These are phyloP conservation scores for Arvicanthis niloticus DNA, from an alignment of 2,113 vertebrate genomes.

Conservation along the genomic window DNA sequence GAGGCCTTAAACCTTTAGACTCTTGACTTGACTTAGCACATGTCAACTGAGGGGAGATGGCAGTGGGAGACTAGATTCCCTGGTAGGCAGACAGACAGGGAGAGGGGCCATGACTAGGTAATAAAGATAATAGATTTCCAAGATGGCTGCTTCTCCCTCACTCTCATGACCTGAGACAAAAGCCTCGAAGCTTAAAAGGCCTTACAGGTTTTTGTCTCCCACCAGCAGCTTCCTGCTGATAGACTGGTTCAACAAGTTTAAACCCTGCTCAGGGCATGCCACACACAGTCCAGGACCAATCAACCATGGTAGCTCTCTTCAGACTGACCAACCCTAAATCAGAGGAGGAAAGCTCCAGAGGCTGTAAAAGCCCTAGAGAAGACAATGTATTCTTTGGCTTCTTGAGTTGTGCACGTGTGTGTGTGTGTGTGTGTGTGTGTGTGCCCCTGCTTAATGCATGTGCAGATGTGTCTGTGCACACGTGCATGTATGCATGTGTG, in stretches of 20 bases:
- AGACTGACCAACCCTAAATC: neutral
- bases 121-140: neutral
- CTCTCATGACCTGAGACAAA: neutral
- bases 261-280: neutral
- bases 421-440: too few species aligned
- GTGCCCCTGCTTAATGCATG: too few species aligned
- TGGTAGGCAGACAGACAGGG: neutral
- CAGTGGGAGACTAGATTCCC: neutral
- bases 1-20: conserved; percentile 71
- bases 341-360: neutral
- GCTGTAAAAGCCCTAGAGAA: neutral
- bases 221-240: neutral
- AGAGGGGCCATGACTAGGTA: neutral
- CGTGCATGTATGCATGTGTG: too few species aligned
- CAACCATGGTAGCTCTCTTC: neutral
- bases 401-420: neutral
- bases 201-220: neutral
- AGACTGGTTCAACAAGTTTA: neutral
- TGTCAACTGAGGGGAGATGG: conserved; percentile 81
- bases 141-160: neutral
- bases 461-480: too few species aligned
- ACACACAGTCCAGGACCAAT: neutral
- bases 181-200: neutral
- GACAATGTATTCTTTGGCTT: too few species aligned
- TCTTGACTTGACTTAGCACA: conserved; percentile 75